These are phyloP conservation scores for Neoaliturus tenellus DNA, from an alignment of 2,888 invertebrate species.

Conservation along the genomic window DNA sequence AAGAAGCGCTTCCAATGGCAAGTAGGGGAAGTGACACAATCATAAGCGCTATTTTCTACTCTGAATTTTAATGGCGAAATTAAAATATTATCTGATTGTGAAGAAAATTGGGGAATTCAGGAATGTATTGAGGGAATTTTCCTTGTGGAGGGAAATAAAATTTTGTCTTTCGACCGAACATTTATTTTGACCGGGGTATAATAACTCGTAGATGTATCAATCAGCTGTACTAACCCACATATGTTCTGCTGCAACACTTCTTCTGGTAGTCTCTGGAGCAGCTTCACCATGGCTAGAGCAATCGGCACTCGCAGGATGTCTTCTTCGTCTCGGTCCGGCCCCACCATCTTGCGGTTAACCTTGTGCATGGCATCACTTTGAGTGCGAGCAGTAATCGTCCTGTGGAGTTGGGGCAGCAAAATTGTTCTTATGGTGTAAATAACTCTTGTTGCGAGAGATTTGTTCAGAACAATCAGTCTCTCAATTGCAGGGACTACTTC, in stretches of 20 bases:
- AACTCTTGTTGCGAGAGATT: constrained; percentile 85
- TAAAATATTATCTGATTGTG: no score
- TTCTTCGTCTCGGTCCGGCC: constrained; percentile 88
- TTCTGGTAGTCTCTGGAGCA: constrained; percentile 90
- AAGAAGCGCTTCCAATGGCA: no score
- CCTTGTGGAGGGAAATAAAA: no score
- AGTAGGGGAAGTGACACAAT: no score
- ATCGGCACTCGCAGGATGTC: constrained; percentile 94
- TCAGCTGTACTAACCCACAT: constrained; percentile 80
- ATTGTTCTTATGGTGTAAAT: constrained; percentile 82
- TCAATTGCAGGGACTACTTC: constrained; percentile 72
- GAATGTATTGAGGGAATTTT: no score
- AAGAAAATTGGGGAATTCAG: no score
- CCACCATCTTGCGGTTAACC: constrained; percentile 80
- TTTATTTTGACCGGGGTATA: no score
- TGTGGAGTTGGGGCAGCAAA: constrained; percentile 88
- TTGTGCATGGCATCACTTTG: constrained; percentile 87
- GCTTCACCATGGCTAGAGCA: constrained; percentile 93
- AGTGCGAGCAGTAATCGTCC: constrained; percentile 81
- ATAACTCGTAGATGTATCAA: no score
- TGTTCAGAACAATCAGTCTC: constrained; percentile 77
- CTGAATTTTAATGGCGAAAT: no score
- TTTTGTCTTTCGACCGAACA: no score
- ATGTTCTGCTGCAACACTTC: constrained; percentile 84
- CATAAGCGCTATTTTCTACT: no score